Percentiles rank a stretch among this genome's conserved stretches.
These are phyloP conservation scores for Xiphorhynchus erythropygius DNA, from an alignment of 2,797 vertebrate species.

Conservation along the genomic window DNA sequence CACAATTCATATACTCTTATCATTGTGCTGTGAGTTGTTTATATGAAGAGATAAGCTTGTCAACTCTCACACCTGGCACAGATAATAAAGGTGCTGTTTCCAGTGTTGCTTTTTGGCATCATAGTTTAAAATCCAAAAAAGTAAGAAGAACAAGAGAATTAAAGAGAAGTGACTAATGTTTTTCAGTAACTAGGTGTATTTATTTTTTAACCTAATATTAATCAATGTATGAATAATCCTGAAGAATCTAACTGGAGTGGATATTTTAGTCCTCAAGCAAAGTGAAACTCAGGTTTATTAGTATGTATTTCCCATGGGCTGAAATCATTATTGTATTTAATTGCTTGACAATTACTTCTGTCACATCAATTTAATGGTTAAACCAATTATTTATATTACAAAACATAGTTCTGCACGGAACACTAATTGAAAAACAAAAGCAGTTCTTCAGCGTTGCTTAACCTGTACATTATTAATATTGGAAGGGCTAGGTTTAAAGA, in stretches of 20 bases:
- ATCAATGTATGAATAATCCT: not conserved
- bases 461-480: conserved; percentile 36
- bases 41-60: not conserved
- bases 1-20: not conserved
- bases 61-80: not conserved
- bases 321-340: conserved; percentile 69
- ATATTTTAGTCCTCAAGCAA: conserved; percentile 16
- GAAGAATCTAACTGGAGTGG: not conserved
- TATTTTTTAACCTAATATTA: not conserved
- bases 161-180: not conserved
- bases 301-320: conserved; percentile 61
- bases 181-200: not conserved
- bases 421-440: conserved; percentile 61
- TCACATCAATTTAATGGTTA: conserved; percentile 70
- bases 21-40: not conserved
- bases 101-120: not conserved
- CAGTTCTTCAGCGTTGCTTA: not conserved
- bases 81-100: not conserved
- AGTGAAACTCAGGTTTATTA: conserved; percentile 35
- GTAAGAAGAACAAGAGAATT: not conserved
- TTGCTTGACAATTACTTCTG: conserved; percentile 53
- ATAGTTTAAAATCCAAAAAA: not conserved
- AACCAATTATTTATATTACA: conserved; percentile 72
- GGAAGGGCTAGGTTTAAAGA: conserved; percentile 24
- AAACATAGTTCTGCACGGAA: conserved; percentile 59